Percentiles rank a stretch among this genome's conserved stretches.
These are phyloP conservation scores for Conopomorpha cramerella DNA, from an alignment of 1,140 invertebrate species.

Conservation along the genomic window DNA sequence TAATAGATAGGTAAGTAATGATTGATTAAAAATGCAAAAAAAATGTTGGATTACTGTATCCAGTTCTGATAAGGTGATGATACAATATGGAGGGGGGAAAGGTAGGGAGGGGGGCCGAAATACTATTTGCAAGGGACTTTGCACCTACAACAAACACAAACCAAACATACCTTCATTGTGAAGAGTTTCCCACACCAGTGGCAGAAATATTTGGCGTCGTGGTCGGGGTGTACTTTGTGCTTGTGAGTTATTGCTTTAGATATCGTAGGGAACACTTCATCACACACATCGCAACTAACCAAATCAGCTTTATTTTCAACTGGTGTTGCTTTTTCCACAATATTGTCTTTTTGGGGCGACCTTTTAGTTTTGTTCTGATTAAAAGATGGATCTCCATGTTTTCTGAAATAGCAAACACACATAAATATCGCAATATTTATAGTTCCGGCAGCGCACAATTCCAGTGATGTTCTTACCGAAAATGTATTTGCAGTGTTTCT, in stretches of 20 bases:
- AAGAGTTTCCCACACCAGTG: conserved; percentile 72
- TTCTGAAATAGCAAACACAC: conserved; percentile 18
- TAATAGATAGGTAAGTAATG: too few relatives aligned
- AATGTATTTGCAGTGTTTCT: conserved; percentile 44
- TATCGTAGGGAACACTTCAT: conserved; percentile 63
- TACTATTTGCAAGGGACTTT: too few relatives aligned
- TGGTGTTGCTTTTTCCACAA: conserved; percentile 19
- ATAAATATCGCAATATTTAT: too few relatives aligned
- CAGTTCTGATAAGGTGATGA: too few relatives aligned
- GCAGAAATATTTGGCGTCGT: conserved; percentile 68
- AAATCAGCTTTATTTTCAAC: conserved; percentile 27
- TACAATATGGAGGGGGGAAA: too few relatives aligned
- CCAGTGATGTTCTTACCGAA: conserved; percentile 35
- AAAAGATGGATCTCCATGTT: conserved; percentile 44
- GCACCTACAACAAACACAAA: too few relatives aligned
- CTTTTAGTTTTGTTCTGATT: conserved; percentile 23
- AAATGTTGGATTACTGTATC: too few relatives aligned
- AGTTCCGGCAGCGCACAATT: too few relatives aligned
- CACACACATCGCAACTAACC: conserved; percentile 65
- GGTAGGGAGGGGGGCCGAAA: too few relatives aligned
- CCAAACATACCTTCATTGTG: conserved; percentile 68
- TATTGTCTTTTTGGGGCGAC: conserved; percentile 12
- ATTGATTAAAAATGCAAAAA: too few relatives aligned
- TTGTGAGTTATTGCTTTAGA: conserved; percentile 71
- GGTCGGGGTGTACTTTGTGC: conserved; percentile 68